A percentile compares a stretch with the other conserved stretches of the same genome.
Evolutionary conservation across 2,888 invertebrate genomes (phyloP).

Genomic region (Yponomeuta malinellus): DNA sequence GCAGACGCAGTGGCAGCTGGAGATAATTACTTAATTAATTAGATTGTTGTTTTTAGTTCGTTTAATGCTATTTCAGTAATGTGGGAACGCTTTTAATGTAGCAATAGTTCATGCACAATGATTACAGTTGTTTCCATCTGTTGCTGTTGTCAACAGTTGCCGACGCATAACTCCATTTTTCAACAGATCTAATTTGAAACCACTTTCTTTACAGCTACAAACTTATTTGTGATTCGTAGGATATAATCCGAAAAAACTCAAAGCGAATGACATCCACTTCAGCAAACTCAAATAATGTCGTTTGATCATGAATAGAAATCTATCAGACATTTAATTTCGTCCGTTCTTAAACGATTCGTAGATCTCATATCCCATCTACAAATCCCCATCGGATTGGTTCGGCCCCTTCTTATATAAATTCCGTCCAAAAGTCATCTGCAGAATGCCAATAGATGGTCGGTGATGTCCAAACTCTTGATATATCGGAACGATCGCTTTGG

Average conservation of each 20-base stretch:
- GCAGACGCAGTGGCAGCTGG: constrained; percentile 19
- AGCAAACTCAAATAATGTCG: not conserved
- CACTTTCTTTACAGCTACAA: not conserved
- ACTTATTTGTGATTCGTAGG: not conserved
- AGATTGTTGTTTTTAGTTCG: constrained; percentile 22
- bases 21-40: constrained; percentile 28
- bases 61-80: not conserved
- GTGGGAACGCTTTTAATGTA: constrained; percentile 3
- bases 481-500: constrained; percentile 50
- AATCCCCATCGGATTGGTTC: constrained; percentile 44
- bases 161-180: too few species aligned
- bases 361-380: constrained; percentile 47
- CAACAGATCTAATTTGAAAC: too few species aligned
- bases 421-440: constrained; percentile 56
- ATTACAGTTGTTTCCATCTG: too few species aligned
- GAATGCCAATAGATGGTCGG: constrained; percentile 62
- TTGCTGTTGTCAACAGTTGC: too few species aligned
- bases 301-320: constrained; percentile 33
- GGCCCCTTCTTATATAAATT: constrained; percentile 49
- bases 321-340: constrained; percentile 56
- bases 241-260: not conserved
- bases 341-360: constrained; percentile 56
- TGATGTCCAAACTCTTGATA: constrained; percentile 67
- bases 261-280: not conserved
- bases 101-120: too few species aligned